Base-by-base conservation (phyloP, 2,888 invertebrate genomes). In the Spilarctia lutea region DNA sequence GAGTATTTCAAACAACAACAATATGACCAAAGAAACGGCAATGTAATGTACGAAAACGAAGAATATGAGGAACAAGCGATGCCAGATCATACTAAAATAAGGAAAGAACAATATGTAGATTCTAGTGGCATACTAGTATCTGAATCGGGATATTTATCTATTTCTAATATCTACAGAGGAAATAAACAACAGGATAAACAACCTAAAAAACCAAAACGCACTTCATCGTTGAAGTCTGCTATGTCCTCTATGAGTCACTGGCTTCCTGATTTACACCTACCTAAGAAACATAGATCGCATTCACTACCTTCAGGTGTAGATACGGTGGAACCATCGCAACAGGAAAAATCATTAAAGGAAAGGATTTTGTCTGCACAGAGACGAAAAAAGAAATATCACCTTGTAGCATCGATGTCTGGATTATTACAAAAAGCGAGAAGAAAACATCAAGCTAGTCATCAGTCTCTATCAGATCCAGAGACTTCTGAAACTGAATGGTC, bases 391-490 rank as follows among this genome's bases (percentile, higher is more conserved):
- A 98, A 98, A 88, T 97, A 98, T 83, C 97, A 97, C 10, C 95
- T 98, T 72, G 98, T 98, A 0, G 97, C 98, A 0, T 98, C 98
- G 0, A 97, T 98, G 93, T 98, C 98, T 1, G 98, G 98, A 35
- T 97, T 98, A 79, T 94, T 98, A 83, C 98, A 98, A 91, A 98
- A 98, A 94, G 98, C 98, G 0, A 98, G 98, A 89, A 92, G 97
- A 85, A 97, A 97, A 91, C 96, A 96, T 48, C 96, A 96, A 87
- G 93, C 96, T 48, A 95, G 96, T 82, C 95, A 96, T 81, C 97
- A 97, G 85, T 97, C 97, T 0, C 88, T 98, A 71, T 98, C 98
- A 20, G 98, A 98, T 88, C 97, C 97, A 7, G 98, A 98, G 91
- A 97, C 97, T 68, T 97, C 97, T 1, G 97, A 97, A 91, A 97